These are phyloP conservation scores for Amyelois transitella DNA, from an alignment of 1,140 invertebrate species.

Conservation along the genomic window DNA sequence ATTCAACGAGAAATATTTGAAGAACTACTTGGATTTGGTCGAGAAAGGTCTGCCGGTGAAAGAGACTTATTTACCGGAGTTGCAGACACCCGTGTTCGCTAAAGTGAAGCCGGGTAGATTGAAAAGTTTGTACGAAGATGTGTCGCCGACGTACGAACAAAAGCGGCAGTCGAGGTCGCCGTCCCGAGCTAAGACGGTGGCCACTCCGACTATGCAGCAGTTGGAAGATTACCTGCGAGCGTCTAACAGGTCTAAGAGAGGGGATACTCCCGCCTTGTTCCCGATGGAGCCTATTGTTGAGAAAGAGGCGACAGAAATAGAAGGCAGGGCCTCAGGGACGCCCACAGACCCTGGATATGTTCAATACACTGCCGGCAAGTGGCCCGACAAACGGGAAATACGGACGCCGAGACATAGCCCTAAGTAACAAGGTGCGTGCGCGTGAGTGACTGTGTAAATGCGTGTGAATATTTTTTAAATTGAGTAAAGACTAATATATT, in stretches of 20 bases:
- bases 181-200: constrained; percentile 47
- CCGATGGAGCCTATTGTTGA: constrained; percentile 68
- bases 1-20: constrained; percentile 64
- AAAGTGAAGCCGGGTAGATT: constrained; percentile 58
- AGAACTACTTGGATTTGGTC: constrained; percentile 48
- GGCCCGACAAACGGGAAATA: constrained; percentile 74
- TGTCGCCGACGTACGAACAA: constrained; percentile 48
- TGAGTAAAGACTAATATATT: constrained; percentile 25
- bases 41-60: constrained; percentile 41
- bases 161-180: constrained; percentile 46
- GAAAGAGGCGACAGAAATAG: constrained; percentile 42
- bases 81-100: constrained; percentile 64
- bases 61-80: constrained; percentile 66
- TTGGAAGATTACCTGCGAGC: constrained; percentile 62
- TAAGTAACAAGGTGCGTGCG: constrained; percentile 44
- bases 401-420: constrained; percentile 78
- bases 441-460: constrained; percentile 6
- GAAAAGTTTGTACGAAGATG: constrained; percentile 53
- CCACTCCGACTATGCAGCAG: constrained; percentile 64
- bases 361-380: constrained; percentile 79
- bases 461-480: constrained; percentile 15
- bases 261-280: constrained; percentile 68
- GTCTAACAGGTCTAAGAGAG: constrained; percentile 41
- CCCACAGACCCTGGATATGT: constrained; percentile 82
- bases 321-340: constrained; percentile 72